Conservation (phyloP, 2,797 vertebrate genomes). For the Arrhamphus sclerolepis region DNA sequence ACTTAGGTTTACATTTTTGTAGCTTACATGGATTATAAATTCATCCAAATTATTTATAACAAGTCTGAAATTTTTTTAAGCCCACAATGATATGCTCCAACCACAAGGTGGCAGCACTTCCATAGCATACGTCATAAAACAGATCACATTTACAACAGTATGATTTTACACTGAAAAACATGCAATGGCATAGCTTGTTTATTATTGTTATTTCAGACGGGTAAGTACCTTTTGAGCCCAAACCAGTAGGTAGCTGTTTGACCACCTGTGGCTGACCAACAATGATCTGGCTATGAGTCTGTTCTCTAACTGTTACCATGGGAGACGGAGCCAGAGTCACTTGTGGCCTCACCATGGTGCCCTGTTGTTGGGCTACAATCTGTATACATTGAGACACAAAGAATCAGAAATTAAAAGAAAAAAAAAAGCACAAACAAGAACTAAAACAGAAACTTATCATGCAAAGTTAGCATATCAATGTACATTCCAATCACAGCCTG, state of each 20-base stretch:
- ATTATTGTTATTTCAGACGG: no score
- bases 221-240: neutral
- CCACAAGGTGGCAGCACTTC: slow-evolving; percentile 57
- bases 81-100: neutral
- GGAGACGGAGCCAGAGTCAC: slow-evolving; percentile 88
- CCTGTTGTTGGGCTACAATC: slow-evolving; percentile 84
- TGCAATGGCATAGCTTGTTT: no score
- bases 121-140: neutral
- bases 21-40: neutral
- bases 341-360: slow-evolving; percentile 85
- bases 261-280: slow-evolving; percentile 87
- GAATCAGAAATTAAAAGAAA: slow-evolving; percentile 7
- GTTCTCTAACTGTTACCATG: slow-evolving; percentile 86
- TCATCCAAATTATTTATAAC: neutral
- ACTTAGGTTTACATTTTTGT: slow-evolving; percentile 3
- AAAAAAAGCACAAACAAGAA: neutral
- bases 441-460: neutral
- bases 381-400: slow-evolving; percentile 32
- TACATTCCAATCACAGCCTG: neutral
- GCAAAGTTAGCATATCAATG: neutral
- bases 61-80: slow-evolving; percentile 4
- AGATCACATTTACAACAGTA: no score
- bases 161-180: no score
- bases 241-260: slow-evolving; percentile 83
- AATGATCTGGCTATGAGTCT: slow-evolving; percentile 86